Evolutionary conservation across 2,888 invertebrate species (phyloP).

Genomic region (Cataglyphis rosenhaueri): DNA sequence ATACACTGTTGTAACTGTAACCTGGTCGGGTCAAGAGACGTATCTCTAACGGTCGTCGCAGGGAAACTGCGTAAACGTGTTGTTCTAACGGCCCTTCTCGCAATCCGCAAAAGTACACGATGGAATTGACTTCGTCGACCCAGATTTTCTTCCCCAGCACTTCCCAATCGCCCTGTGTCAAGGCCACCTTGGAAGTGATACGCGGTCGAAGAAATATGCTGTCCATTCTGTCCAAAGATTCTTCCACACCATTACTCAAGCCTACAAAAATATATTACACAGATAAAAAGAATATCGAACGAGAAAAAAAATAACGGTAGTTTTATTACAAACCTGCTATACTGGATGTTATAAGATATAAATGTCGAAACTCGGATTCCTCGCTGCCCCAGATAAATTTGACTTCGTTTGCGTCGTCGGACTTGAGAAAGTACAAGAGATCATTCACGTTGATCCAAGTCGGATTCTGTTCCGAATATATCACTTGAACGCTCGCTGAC

Average conservation of each 20-base stretch:
- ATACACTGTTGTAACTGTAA: conserved; percentile 90
- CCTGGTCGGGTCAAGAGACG: conserved; percentile 93
- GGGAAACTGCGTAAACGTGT: conserved; percentile 95
- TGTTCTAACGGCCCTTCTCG: conserved; percentile 96
- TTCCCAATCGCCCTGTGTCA: conserved; percentile 98
- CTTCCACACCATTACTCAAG: conserved; percentile 87
- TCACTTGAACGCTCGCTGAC: conserved; percentile 87
- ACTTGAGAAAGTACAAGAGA: conserved; percentile 93
- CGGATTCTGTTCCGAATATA: conserved; percentile 88
- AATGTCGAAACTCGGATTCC: conserved; percentile 95
- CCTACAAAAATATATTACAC: conserved; percentile 82
- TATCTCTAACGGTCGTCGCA: conserved; percentile 90
- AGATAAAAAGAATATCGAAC: neutral
- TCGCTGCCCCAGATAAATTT: conserved; percentile 97
- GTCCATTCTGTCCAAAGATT: conserved; percentile 86
- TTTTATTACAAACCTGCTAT: conserved; percentile 79
- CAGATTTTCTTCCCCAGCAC: conserved; percentile 94
- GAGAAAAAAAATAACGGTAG: neutral
- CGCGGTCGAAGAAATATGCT: conserved; percentile 87
- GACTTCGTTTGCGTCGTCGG: conserved; percentile 86
- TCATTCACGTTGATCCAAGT: conserved; percentile 99
- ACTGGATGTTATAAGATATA: conserved; percentile 92
- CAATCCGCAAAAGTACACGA: conserved; percentile 96
- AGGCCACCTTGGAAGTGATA: conserved; percentile 89
- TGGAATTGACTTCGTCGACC: conserved; percentile 92